Conservation (phyloP, 2,113 vertebrate species). For the Excalfactoria chinensis region DNA sequence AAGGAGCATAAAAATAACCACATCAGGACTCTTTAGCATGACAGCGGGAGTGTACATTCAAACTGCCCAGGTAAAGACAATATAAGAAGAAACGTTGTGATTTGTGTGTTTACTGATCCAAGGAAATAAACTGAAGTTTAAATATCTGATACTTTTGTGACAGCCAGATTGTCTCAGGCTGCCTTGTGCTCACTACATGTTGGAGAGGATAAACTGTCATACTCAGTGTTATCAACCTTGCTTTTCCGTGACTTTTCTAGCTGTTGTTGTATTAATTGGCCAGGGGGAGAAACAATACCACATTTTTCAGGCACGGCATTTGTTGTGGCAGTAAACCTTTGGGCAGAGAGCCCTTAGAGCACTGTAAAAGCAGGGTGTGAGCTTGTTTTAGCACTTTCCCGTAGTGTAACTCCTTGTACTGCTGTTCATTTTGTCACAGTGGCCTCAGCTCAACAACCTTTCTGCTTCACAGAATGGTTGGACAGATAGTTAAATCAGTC, state of each 20-base stretch:
- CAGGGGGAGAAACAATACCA: neutral
- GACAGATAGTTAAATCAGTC: neutral
- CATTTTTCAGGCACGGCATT: neutral
- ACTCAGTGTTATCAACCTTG: neutral
- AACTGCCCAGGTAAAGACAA: neutral
- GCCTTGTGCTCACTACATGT: neutral
- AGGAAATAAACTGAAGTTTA: neutral
- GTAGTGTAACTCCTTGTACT: neutral
- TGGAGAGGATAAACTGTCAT: neutral
- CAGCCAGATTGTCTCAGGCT: neutral
- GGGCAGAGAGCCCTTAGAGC: neutral
- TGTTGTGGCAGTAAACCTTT: neutral
- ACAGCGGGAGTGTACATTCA: accelerated
- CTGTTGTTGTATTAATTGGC: too few relatives aligned
- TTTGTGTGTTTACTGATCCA: neutral
- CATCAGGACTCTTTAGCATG: accelerated
- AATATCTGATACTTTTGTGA: neutral
- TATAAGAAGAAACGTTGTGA: neutral
- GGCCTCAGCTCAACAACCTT: neutral
- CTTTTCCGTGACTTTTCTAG: neutral
- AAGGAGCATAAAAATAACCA: neutral
- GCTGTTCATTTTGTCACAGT: neutral
- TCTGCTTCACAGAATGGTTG: neutral
- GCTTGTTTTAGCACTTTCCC: neutral
- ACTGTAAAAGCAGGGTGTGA: neutral